These are phyloP conservation scores for Pimpla rufipes DNA, from an alignment of 2,888 invertebrate species.

Conservation along the genomic window DNA sequence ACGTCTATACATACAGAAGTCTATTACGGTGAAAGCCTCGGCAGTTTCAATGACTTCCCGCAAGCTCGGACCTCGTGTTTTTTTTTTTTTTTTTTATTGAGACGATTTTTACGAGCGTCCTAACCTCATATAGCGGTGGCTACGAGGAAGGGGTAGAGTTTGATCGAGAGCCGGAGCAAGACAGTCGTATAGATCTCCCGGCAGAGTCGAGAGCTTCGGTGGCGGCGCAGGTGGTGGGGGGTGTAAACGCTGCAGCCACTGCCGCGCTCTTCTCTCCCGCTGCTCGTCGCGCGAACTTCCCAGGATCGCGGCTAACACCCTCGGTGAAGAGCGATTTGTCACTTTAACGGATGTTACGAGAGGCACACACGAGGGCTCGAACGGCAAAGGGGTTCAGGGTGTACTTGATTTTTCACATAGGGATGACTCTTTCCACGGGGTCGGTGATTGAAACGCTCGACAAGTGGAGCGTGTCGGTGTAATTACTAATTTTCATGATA, in stretches of 20 bases:
- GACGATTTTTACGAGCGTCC: slow-evolving; percentile 27
- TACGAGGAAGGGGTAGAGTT: slow-evolving; percentile 19
- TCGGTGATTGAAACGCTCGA: slow-evolving; percentile 44
- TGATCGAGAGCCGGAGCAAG: slow-evolving; percentile 33
- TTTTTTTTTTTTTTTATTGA: too few relatives aligned
- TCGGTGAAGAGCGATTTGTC: slow-evolving; percentile 59
- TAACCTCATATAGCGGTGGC: slow-evolving; percentile 14
- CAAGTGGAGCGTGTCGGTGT: slow-evolving; percentile 17
- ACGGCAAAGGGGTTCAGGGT: slow-evolving; percentile 37
- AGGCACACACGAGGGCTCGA: slow-evolving; percentile 21
- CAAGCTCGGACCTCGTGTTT: neutral
- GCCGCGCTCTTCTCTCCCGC: neutral
- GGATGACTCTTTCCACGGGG: slow-evolving; percentile 51
- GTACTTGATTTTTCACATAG: slow-evolving; percentile 50
- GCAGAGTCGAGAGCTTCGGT: neutral
- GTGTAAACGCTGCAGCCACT: slow-evolving; percentile 32
- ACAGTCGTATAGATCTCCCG: slow-evolving; percentile 23
- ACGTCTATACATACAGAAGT: neutral
- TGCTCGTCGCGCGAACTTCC: slow-evolving; percentile 39
- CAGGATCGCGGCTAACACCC: slow-evolving; percentile 40
- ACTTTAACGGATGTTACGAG: slow-evolving; percentile 55
- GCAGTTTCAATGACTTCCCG: neutral
- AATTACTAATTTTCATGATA: too few relatives aligned
- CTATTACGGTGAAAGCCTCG: neutral
- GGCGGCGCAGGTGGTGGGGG: neutral